Evolutionary conservation across 2,797 vertebrate genomes (phyloP).

Genomic region (Liasis olivaceus): DNA sequence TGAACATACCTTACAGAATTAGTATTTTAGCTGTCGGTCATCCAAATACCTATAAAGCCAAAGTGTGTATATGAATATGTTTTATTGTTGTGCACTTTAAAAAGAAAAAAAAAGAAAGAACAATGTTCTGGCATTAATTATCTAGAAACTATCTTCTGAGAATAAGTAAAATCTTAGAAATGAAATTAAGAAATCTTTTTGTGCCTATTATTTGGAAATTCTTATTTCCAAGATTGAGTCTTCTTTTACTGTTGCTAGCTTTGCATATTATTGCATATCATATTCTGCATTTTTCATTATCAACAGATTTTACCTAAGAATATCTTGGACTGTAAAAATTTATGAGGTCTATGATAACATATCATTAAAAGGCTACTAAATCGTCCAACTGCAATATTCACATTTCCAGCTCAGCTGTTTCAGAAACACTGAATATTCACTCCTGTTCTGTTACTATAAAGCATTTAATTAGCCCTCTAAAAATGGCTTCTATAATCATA

Average conservation of each 20-base stretch:
- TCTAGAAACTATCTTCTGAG: background rate
- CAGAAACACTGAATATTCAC: conserved; percentile 33
- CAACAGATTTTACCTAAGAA: conserved; percentile 57
- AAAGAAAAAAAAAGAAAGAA: background rate
- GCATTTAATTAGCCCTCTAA: conserved; percentile 35
- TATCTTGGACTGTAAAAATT: conserved; percentile 48
- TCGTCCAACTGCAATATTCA: conserved; percentile 46
- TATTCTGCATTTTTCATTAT: conserved; percentile 46
- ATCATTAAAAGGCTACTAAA: conserved; percentile 50
- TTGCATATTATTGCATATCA: background rate
- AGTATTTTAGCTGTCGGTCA: too few relatives aligned
- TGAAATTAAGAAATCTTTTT: background rate
- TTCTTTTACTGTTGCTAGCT: conserved; percentile 27
- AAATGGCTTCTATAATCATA: conserved; percentile 43
- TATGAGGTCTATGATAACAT: conserved; percentile 39
- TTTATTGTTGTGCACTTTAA: too few relatives aligned
- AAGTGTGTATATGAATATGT: too few relatives aligned
- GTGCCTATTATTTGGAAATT: conserved; percentile 12
- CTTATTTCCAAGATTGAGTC: background rate
- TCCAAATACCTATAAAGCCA: too few relatives aligned
- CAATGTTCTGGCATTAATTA: background rate
- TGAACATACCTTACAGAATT: too few relatives aligned
- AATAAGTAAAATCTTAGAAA: background rate
- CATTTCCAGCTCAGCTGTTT: conserved; percentile 54
- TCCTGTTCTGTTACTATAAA: conserved; percentile 48